Evolutionary conservation across 2,888 invertebrate genomes (phyloP), one percentile per base, ranked within the genome.

Genomic region (Mesochorus sp.): DNA sequence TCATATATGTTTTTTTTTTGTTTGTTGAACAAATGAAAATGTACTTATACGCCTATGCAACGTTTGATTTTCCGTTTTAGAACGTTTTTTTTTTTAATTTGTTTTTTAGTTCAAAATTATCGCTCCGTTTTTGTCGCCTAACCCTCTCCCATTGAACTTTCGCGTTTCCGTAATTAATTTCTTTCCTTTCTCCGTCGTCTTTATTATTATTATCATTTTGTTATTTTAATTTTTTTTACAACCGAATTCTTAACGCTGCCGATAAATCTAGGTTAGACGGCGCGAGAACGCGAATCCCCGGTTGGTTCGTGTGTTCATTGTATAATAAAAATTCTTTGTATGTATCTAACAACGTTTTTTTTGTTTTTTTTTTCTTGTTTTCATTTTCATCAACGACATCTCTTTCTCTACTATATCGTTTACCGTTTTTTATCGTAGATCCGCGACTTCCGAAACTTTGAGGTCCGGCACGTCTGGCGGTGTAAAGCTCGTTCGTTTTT

Each of bases 401-500:
- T 59, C 49, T 64, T 19, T 62, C 8, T 47, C 39, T 26, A 6
- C 24, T 57, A 64, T 76, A 59, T 77, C 44, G 64, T 72, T 67
- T 14, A 28, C 61, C 68, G 57, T 75, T 80, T 82, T 81, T 55
- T 82, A 72, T 79, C 79, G 72, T 82, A 80, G 66, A 81, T 85
- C 82, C 84, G 82, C 85, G 82, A 79, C 76, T 79, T 47, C 81
- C 81, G 39, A 44, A 67, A 66, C 59, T 66, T 47, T 57, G 44
- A 49, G 28, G 72, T 64, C 79, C 81, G 81, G 76, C 76, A 62
- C 66, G 74, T 75, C 76, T 64, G 67, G 61, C 80, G 83, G 84
- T 83, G 82, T 88, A 89, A 89, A 88, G 88, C 88, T 89, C 89
- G 86, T 87, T 88, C 83, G 59, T 81, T 78, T 81, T 34, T 74